These are phyloP conservation scores for Steinernema feltiae DNA, from an alignment of 1,140 invertebrate genomes.

Conservation along the genomic window DNA sequence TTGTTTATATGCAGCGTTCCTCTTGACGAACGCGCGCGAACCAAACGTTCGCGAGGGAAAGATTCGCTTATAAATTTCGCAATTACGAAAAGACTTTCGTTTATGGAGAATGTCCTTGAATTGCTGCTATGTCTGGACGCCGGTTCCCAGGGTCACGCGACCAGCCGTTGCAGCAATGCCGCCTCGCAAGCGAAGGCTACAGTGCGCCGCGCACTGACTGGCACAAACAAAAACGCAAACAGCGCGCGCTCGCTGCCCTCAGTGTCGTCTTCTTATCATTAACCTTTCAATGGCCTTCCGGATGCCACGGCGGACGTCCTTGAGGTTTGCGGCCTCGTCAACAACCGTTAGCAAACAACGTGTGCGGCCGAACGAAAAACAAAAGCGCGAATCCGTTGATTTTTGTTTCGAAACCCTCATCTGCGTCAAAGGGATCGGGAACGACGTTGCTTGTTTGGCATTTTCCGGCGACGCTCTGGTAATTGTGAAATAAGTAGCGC, in stretches of 20 bases:
- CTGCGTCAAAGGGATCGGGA: too few relatives aligned
- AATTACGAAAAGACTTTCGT: not conserved
- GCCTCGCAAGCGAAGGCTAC: too few relatives aligned
- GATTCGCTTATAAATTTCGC: not conserved
- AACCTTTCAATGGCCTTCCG: not conserved
- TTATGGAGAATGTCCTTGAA: not conserved
- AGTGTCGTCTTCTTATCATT: not conserved
- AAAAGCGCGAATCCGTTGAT: too few relatives aligned
- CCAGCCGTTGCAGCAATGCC: too few relatives aligned
- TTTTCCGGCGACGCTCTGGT: too few relatives aligned
- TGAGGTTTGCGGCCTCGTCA: not conserved
- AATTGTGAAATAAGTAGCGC: too few relatives aligned
- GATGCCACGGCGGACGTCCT: not conserved
- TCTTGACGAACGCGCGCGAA: too few relatives aligned
- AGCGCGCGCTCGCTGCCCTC: not conserved
- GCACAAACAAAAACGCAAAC: not conserved
- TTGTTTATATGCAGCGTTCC: not conserved
- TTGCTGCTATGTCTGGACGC: too few relatives aligned
- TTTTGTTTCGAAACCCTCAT: too few relatives aligned
- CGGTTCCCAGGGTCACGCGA: too few relatives aligned
- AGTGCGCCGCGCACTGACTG: not conserved
- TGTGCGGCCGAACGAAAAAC: not conserved
- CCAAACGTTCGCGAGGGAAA: too few relatives aligned
- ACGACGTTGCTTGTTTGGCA: too few relatives aligned
- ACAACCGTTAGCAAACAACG: not conserved